These are phyloP conservation scores for Bellardia pandia DNA, from an alignment of 2,888 invertebrate genomes.

Conservation along the genomic window DNA sequence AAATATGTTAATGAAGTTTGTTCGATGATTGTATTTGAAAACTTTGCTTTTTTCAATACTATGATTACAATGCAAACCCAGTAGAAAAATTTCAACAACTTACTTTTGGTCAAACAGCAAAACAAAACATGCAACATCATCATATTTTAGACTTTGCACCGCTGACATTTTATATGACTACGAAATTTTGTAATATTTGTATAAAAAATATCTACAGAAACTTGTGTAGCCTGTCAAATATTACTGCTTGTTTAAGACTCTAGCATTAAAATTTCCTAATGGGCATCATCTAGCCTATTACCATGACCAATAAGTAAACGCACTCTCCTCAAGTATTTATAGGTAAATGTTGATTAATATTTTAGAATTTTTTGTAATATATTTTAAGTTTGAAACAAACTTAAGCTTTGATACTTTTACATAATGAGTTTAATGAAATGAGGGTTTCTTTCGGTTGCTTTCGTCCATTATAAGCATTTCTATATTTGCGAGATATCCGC, in stretches of 20 bases:
- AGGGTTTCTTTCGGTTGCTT: neutral
- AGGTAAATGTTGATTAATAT: slow-evolving; percentile 1
- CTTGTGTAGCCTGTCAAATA: no score
- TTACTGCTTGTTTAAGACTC: no score
- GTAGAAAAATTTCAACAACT: no score
- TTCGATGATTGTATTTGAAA: neutral
- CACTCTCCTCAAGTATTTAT: slow-evolving; percentile 11
- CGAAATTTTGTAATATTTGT: no score
- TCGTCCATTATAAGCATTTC: neutral
- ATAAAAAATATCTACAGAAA: no score
- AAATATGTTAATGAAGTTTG: slow-evolving; percentile 22
- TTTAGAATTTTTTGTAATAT: neutral
- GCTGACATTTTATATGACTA: no score
- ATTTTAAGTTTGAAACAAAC: neutral
- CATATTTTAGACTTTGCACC: no score
- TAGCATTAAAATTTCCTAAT: neutral
- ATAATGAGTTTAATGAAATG: slow-evolving; percentile 20
- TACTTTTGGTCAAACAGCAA: no score
- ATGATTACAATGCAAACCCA: no score
- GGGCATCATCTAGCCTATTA: neutral
- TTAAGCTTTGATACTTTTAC: slow-evolving; percentile 29
- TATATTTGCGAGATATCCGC: neutral
- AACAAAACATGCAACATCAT: no score
- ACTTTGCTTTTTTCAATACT: neutral
- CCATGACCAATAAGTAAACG: slow-evolving; percentile 24